Base-by-base conservation (phyloP, 2,797 vertebrate genomes). In the Myotis planiceps region DNA sequence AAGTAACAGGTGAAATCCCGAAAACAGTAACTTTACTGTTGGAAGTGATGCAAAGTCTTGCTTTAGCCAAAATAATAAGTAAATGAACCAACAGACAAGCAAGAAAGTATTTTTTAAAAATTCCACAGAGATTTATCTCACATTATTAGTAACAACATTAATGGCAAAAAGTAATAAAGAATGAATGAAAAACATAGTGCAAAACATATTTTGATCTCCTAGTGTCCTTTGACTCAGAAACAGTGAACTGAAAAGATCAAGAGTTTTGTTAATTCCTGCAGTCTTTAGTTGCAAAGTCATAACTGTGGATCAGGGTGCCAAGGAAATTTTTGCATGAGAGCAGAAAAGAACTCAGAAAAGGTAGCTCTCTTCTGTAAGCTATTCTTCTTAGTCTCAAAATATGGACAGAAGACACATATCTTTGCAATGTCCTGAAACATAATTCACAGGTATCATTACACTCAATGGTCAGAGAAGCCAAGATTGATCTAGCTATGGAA, bases 11-110 rank as follows among this genome's bases (percentile, higher is more conserved):
- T 94, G 14, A 95, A 88, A 90, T 42, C 27, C 10, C 42, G 21
- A 92, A 88, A 91, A 82, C 42, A 76, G 68, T 13, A 68, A 32
- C 81, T 32, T 6, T 15, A 85, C 55, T 53, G n/a, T 78, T 95
- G 82, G 51, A 96, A 93, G 76, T 60, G 72, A 92, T 79, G 27
- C 68, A 96, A 80, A 78, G 42, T 79, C 23, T 87, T 93, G 79
- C 1, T 9, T 91, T 39, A 89, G 14, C 63, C 49, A 85, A 96
- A 87, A 78, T 49, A 89, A 47, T 45, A 78, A 71, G 69, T 53
- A 58, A 55, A 58, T 9, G 80, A 81, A 90, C n/a, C 65, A 6
- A 0, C 25, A 88, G 7, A 68, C 16, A 47, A 55, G 45, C 37
- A 88, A 75, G 72, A 81, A 95, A 79, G 90, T 27, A 76, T 72